Base-by-base conservation (phyloP, 2,888 invertebrate species). In the Mystacides longicornis region DNA sequence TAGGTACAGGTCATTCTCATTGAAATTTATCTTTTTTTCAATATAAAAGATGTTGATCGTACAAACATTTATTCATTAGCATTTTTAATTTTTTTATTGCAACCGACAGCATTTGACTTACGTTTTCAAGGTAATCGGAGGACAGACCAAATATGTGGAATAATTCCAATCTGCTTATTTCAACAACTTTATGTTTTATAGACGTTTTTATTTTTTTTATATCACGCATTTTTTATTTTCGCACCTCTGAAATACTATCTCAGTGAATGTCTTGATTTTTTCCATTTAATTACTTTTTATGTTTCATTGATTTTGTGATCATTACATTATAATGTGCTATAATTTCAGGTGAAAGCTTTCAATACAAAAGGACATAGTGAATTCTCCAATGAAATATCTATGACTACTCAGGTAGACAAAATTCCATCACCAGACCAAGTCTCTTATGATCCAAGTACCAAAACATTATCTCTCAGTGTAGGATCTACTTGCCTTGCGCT, bases 281-380 rank as follows among this genome's bases (percentile, higher is more conserved):
- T 20, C 50, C 14, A 45, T 27, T 43, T 51, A 54, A 50, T 48
- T 52, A 46, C 23, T 21, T 14, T 7, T 45, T 16, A 9, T 33
- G 23, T 51, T 20, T 18, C 16, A 37, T 49, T 3, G 23, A 11
- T 11, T 20, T 20, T 19, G 46, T 46, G 46, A 46, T 11, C 5
- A 19, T 5, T 23, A 23, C 22, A 23, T 9, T 49, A n/a, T 5
- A 27, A 50, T 37, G 2, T 20, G 18, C 19, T n/a, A 19, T 22
- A 52, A 27, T 67, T 69, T 5, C 69, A 85, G 83, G 84, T 89
- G 57, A 91, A 90, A 72, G 93, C 93, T 0, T 80, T 89, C 60
- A 94, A 93, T 67, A 87, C 89, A 1, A 90, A 90, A 70, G 92
- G 92, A 16, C 84, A 86, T 63, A 93, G 93, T 59, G 89, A 89